These are phyloP conservation scores for Mimachlamys varia DNA, from an alignment of 2,888 invertebrate species.

Conservation along the genomic window DNA sequence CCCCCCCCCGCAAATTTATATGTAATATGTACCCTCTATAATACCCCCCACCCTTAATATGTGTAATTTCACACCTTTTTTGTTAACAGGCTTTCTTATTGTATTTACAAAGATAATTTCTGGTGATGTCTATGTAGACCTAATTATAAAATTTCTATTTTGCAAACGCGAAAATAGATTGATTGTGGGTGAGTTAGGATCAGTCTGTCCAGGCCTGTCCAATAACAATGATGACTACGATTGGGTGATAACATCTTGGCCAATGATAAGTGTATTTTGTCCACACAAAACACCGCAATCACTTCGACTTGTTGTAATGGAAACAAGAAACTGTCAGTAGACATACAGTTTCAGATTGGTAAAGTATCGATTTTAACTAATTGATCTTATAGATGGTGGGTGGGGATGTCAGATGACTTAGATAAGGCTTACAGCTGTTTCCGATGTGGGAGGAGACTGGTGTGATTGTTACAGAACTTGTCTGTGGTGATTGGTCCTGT, in stretches of 20 bases:
- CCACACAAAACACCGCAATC: background rate
- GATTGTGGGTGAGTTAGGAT: background rate
- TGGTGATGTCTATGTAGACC: background rate
- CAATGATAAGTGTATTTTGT: background rate
- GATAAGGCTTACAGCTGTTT: background rate
- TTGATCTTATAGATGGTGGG: background rate
- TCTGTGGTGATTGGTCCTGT: background rate
- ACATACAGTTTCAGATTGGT: background rate
- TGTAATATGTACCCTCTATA: too few relatives aligned
- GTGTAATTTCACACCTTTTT: too few relatives aligned
- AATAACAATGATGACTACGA: background rate
- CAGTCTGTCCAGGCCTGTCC: background rate
- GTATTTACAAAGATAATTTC: background rate
- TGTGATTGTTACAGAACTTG: background rate
- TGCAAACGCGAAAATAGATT: background rate
- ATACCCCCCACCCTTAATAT: too few relatives aligned
- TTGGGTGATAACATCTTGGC: background rate
- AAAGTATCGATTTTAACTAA: background rate
- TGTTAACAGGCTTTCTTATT: too few relatives aligned
- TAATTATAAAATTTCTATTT: background rate
- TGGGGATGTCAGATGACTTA: background rate
- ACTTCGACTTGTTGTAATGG: background rate
- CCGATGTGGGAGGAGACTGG: background rate
- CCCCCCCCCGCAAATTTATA: too few relatives aligned
- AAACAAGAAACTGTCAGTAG: background rate